These are phyloP conservation scores for Mus musculus DNA, from an alignment of 2,113 vertebrate genomes.

Conservation along the genomic window DNA sequence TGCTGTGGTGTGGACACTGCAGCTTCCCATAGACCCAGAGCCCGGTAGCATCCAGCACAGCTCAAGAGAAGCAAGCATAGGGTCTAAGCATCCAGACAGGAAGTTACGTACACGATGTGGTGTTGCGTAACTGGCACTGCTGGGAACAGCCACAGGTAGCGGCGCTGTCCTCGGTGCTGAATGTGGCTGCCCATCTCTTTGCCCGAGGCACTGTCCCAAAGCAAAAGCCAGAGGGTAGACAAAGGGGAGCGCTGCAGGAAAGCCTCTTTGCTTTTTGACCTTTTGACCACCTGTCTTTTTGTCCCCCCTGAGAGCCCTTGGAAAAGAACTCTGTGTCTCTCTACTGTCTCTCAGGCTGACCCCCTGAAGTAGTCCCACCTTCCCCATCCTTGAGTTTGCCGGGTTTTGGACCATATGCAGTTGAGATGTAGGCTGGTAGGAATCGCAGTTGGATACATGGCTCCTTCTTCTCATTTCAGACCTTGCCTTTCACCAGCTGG, in stretches of 20 bases:
- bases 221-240: not conserved
- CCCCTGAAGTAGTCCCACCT: constrained; percentile 66
- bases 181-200: not conserved
- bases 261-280: not conserved
- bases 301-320: accelerated
- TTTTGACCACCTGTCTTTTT: too few species aligned
- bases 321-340: not conserved
- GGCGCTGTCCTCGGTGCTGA: constrained; percentile 92
- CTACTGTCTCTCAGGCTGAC: not conserved
- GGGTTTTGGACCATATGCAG: constrained; percentile 60
- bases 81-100: not conserved
- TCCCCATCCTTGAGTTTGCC: constrained; percentile 19
- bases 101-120: not conserved
- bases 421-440: not conserved
- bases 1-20: accelerated
- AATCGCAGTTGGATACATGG: accelerated
- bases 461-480: accelerated
- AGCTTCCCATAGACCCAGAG: not conserved
- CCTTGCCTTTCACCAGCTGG: accelerated
- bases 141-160: not conserved
- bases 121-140: not conserved
- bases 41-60: too few species aligned
- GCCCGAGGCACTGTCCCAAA: not conserved
- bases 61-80: not conserved
- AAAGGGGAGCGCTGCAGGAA: not conserved